These are phyloP conservation scores for Pterobdella sp. DNA, from an alignment of 2,888 invertebrate species.

Conservation along the genomic window DNA sequence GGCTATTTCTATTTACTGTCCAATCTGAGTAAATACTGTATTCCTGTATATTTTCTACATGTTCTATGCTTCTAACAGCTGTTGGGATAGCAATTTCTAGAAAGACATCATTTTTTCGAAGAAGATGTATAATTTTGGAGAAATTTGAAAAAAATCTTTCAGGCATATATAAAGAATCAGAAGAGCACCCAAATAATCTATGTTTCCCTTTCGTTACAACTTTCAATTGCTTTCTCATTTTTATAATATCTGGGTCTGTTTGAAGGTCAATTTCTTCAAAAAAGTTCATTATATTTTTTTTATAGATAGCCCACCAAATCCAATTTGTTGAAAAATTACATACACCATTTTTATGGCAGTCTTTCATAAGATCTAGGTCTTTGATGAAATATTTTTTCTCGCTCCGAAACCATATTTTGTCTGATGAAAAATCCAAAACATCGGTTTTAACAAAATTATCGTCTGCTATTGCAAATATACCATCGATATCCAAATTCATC, in stretches of 20 bases:
- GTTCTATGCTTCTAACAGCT: neutral
- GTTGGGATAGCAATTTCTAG: neutral
- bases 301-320: neutral
- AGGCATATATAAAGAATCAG: neutral
- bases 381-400: neutral
- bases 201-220: neutral
- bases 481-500: neutral
- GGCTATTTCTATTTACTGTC: neutral
- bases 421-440: neutral
- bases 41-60: neutral
- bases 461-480: neutral
- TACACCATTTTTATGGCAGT: neutral
- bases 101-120: neutral
- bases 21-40: neutral
- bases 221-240: slow-evolving; percentile 1
- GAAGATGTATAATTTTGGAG: neutral
- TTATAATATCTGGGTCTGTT: neutral
- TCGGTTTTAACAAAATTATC: neutral
- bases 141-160: slow-evolving; percentile 2
- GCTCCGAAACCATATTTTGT: neutral
- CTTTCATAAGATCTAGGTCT: neutral
- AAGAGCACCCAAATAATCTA: neutral
- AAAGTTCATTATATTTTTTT: neutral
- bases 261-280: neutral
- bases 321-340: neutral